Evolutionary conservation across 2,113 vertebrate species (phyloP), one percentile per base, ranked within the genome.

Genomic region (Porphyrio hochstetteri): DNA sequence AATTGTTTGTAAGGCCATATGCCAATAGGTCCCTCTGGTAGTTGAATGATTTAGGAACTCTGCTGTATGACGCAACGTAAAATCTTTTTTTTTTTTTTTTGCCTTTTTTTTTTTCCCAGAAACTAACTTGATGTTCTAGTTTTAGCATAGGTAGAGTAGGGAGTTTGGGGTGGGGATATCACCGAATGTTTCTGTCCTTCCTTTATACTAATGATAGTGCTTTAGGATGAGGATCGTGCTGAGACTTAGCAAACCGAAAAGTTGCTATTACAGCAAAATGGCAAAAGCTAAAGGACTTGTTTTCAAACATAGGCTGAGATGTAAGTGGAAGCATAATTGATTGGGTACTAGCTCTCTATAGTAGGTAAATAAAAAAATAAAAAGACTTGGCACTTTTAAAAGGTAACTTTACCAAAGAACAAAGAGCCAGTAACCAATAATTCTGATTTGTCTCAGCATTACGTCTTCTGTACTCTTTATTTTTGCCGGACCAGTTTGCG

Each of bases 351-450:
- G 97, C 98, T 98, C 98, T 98, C 98, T 98, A 96, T 98, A 97
- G 98, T 97, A 98, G 97, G 97, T 98, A 98, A 98, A 98, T 98
- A 97, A 98, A 97, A 98, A 98, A 98, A 95, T 97, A 98, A 97
- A 98, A 97, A 98, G 98, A 98, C 98, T 98, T 98, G 98, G 98
- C 99, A 99, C 99, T 99, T 99, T 99, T 97, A 98, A 98, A 98
- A 98, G 98, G 98, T 99, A 98, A 99, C 98, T 98, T 99, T 98
- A 99, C 99, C 98, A 99, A 99, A 99, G 99, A 99, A 98, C 98
- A 98, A 98, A 98, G 98, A 99, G 98, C 98, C 98, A 98, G 98
- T 98, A 98, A 98, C 98, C 98, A 98, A 98, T 97, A 97, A 97
- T 97, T 97, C 98, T 97, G 98, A 96, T 98, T 98, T 98, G 98